Evolutionary conservation across 2,113 vertebrate genomes (phyloP).

Genomic region (Xerus inauris): DNA sequence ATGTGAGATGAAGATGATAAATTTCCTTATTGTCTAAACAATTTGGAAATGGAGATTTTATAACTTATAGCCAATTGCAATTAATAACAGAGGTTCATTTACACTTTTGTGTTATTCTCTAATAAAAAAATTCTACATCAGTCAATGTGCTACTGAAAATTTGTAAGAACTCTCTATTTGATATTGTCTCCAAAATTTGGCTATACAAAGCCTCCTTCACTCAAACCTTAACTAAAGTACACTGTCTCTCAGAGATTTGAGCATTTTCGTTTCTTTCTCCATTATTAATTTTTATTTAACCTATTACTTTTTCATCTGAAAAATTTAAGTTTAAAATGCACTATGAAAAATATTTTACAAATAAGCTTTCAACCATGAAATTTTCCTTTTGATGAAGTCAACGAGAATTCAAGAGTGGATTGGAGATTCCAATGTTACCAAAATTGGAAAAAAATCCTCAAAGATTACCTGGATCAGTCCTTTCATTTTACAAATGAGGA

Average conservation of each 20-base stretch:
- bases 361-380: not conserved
- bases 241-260: not conserved
- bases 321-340: conserved; percentile 5
- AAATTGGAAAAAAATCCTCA: not conserved
- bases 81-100: not conserved
- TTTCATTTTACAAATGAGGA: not conserved
- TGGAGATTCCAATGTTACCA: not conserved
- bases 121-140: conserved; percentile 1
- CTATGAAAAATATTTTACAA: not conserved
- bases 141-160: not conserved
- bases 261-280: not conserved
- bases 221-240: not conserved
- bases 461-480: not conserved
- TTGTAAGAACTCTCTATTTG: not conserved
- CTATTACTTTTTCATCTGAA: not conserved
- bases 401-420: not conserved
- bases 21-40: not conserved
- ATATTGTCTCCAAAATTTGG: not conserved
- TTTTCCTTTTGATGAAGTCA: not conserved
- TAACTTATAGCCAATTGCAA: not conserved
- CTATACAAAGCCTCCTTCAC: not conserved
- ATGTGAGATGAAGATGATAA: not conserved
- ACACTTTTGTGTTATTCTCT: not conserved
- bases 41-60: not conserved
- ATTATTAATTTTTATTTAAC: not conserved